These are phyloP conservation scores for Trinectes maculatus DNA, from an alignment of 2,113 vertebrate species.

Conservation along the genomic window DNA sequence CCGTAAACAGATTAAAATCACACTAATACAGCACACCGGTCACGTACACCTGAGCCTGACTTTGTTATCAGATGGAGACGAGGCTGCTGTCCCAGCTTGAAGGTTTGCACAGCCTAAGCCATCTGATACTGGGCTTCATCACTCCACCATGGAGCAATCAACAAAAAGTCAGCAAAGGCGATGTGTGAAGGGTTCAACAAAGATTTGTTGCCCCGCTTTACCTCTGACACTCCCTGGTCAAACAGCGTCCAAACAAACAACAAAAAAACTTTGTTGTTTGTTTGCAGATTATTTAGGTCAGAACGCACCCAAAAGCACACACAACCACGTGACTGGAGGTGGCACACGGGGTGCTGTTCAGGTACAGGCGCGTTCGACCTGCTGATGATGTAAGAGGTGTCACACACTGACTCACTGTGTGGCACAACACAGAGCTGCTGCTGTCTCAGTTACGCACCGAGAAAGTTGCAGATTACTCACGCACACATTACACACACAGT, in stretches of 20 bases:
- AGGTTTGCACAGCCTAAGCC: conserved; percentile 2
- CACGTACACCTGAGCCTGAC: conserved; percentile 41
- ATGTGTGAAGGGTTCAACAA: not conserved
- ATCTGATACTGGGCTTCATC: conserved; percentile 12
- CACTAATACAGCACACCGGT: not conserved
- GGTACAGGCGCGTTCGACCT: too few relatives aligned
- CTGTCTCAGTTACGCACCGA: not conserved
- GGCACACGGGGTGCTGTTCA: not conserved
- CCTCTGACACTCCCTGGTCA: not conserved
- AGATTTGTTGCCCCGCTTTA: not conserved
- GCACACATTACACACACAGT: too few relatives aligned
- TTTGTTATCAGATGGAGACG: conserved; percentile 62
- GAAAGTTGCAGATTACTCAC: not conserved
- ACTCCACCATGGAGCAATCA: not conserved
- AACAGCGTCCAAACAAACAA: not conserved
- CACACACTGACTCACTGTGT: not conserved
- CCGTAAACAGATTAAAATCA: conserved; percentile 1
- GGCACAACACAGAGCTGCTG: not conserved
- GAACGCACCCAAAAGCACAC: not conserved
- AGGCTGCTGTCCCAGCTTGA: conserved; percentile 20
- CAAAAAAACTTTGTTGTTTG: not conserved
- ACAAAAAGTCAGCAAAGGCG: not conserved
- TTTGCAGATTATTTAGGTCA: not conserved
- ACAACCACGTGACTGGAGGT: conserved; percentile 23
- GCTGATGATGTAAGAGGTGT: conserved; percentile 14